Base-by-base conservation (phyloP, 1,140 invertebrate genomes). In the Papilio polyxenes region DNA sequence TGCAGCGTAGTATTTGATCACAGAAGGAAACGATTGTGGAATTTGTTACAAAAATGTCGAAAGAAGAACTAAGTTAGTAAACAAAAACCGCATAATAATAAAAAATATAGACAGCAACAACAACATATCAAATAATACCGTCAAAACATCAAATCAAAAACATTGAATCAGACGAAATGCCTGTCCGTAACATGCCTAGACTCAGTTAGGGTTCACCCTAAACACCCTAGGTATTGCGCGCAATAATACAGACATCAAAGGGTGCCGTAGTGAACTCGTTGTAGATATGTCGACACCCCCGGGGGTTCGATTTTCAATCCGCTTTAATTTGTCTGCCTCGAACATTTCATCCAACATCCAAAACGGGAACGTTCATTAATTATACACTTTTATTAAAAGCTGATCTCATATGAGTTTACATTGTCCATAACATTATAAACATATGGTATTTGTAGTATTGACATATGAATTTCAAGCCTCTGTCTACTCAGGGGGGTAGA, bases 281-380 rank as follows among this genome's bases (percentile, higher is more conserved):
- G 20, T 49, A 75, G 23, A 53, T 31, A 23, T 31, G n/a, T 77
- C 44, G 48, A 77, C 44, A 59, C 48, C 75, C 75, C 20, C 9
- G 23, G 75, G 75, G 75, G 75, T 77, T 15, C 20, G 48, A 37
- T 77, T 56, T 77, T 31, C 49, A 51, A 31, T 77, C 49, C 44
- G 48, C 48, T 53, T 77, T 77, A 77, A 51, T 77, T 31, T 77
- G 75, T 77, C 44, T 77, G 75, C 65, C 11, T 72, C 62, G 51
- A 53, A 53, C 51, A 53, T 53, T 53, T 53, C 51, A 53, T 53
- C 51, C 51, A 17, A 53, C 51, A 17, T 17, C 13, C 51, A 17
- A 53, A 4, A 3, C 51, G 15, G 31, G 31, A 69, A 69, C 65
- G 37, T 69, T 37, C 13, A 23, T 13, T 72, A 72, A 72, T 72